Evolutionary conservation across 1,140 invertebrate species (phyloP), one percentile per base, ranked within the genome.

Genomic region (Drosophila eugracilis): DNA sequence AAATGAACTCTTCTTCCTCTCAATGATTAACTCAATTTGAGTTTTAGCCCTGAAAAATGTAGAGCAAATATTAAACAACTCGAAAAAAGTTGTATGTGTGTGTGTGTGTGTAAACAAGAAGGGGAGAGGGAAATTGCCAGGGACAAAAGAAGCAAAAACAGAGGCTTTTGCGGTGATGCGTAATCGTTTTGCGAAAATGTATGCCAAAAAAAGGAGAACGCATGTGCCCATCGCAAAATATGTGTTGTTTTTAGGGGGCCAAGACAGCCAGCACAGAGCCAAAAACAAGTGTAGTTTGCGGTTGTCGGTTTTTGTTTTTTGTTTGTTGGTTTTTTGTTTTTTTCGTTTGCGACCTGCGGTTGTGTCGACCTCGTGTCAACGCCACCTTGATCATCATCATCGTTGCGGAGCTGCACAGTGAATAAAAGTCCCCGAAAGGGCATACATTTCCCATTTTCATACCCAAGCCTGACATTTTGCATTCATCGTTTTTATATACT

Each of bases 111-210:
- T 9, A 17, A 39, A 39, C 36, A 36, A 17, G 22, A n/a, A 12
- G 19, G 1, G 1, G 1, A n/a, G n/a, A n/a, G 21, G 2, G 1
- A 48, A 17, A 17, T 26, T 17, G n/a, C 10, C 7, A 5, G 17
- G 24, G 14, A 45, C 42, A 30, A 3, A 17, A 39, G 17, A 17
- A 7, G 17, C 7, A 37, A 9, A 17, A 48, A 42, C 41, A 44
- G 55, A 36, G 24, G 32, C 42, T 36, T 32, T 21, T 74, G 71
- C 57, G 70, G 42, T 65, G 45, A 63, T 52, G 26, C 59, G 71
- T 75, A 75, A 75, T 76, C 67, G 62, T 75, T 69, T 75, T 69
- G 45, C 26, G 36, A 76, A 75, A 54, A 53, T 69, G n/a, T 75
- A 39, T 76, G 62, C 62, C 59, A 69, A 75, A 41, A 55, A 21